Conservation (phyloP, 1,140 invertebrate genomes). For the Hetaerina americana region DNA sequence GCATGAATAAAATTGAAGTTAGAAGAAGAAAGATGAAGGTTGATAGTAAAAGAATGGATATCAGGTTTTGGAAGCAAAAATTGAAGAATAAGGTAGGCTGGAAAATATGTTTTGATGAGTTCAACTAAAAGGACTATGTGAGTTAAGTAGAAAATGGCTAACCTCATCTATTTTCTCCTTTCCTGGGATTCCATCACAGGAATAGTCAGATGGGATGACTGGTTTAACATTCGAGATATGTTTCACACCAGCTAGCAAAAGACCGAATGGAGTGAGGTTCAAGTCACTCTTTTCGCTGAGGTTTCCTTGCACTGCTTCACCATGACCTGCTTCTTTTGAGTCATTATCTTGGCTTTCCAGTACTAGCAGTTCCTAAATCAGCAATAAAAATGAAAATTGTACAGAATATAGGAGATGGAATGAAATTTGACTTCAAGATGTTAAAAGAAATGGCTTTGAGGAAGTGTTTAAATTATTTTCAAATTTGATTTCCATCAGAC, state of each 20-base stretch:
- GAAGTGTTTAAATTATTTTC: background rate
- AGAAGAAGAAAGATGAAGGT: background rate
- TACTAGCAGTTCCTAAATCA: conserved; percentile 29
- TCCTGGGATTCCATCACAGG: conserved; percentile 21
- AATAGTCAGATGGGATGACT: conserved; percentile 19
- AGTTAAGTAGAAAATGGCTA: too few relatives aligned
- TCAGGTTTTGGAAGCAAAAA: background rate
- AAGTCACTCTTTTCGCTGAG: background rate
- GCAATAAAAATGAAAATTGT: conserved; percentile 4
- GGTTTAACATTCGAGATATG: conserved; percentile 20
- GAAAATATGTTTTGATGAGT: background rate
- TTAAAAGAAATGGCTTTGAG: background rate
- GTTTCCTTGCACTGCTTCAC: background rate
- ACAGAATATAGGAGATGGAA: conserved; percentile 1
- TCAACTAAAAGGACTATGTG: too few relatives aligned
- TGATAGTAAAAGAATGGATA: background rate
- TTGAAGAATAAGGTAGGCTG: background rate
- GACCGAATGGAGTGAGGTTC: conserved; percentile 24
- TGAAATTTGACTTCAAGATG: background rate
- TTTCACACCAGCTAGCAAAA: conserved; percentile 23
- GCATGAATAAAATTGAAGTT: background rate
- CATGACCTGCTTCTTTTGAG: conserved; percentile 15
- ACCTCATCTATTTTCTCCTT: conserved; percentile 28
- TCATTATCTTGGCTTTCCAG: conserved; percentile 30
- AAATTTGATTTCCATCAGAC: too few relatives aligned